Base-by-base conservation (phyloP, 2,888 invertebrate species). In the Oxystoma pomonae region DNA sequence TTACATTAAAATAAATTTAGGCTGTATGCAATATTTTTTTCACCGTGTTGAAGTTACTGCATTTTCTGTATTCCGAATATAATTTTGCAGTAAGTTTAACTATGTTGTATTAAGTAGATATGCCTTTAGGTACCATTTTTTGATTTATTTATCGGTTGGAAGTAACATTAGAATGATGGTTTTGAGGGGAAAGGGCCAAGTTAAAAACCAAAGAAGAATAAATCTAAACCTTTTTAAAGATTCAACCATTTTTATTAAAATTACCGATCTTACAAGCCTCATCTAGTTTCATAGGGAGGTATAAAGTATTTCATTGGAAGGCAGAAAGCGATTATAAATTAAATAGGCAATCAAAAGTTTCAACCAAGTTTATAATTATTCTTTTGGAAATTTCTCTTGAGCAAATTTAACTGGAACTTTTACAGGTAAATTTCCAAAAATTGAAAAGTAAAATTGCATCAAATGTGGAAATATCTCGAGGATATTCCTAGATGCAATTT, bases 131-230 rank as follows among this genome's bases (percentile, higher is more conserved):
- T 35, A 35, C 5, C 12, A 35, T 35, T 35, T 5, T 50, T 49
- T 58, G 1, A 58, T 58, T 58, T 22, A 9, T 12, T 18, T 55
- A 49, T 16, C 56, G 20, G 21, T 12, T 18, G 35, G 50, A 63
- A 63, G 49, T 21, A 63, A 55, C 35, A 58, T 60, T 60, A 60
- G 58, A 60, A 60, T 55, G 1, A 1, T 20, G 12, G 17, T 52
- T 18, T 5, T 52, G 22, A 21, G 1, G 20, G 20, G 0, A n/a
- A 58, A 7, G 19, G 50, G n/a, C n/a, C n/a, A 35, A 7, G 12
- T 35, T 35, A 35, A 7, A 35, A 35, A 35, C 35, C 3, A 35
- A 35, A 7, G 12, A 35, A 35, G 35, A 35, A 7, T 35, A 3
- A 35, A 7, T 35, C 12, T 35, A 35, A 35, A 35, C 35, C 35